Base-by-base conservation (phyloP, 2,888 invertebrate species). In the Harpalus rubripes region DNA sequence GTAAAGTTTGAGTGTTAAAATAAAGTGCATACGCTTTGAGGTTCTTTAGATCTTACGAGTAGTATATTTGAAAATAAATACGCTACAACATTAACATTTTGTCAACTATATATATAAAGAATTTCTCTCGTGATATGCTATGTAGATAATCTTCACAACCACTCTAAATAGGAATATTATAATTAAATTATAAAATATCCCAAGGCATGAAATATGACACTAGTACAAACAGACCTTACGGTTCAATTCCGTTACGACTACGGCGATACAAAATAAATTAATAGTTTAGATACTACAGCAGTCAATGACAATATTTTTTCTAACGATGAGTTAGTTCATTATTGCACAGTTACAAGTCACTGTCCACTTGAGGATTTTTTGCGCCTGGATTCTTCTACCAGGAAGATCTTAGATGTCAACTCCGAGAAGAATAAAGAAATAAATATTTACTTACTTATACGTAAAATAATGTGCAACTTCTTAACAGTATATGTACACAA, bases 281-380 rank as follows among this genome's bases (percentile, higher is more conserved):
- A 61, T 78, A 78, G 39, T 79, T 58, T 79, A 22, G 18, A 59
- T 59, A 12, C 15, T 39, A 78, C 18, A 79, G 80, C 80, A 80
- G 80, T 80, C 41, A 78, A 41, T 76, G 52, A 63, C 68, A 39
- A 68, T 68, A 68, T 68, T 80, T 61, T 80, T 80, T 80, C 16
- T 61, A 80, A 58, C 26, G 56, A 78, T 59, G 56, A 81, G 56
- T 52, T 80, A n/a, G 58, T 80, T 41, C 79, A 83, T 83, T 84
- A 84, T 78, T 76, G 84, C 78, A 84, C 76, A 84, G 84, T 84
- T 61, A 83, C 84, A 52, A 78, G 39, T 72, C 83, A 83, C 83
- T 81, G 81, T 63, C 68, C 83, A 83, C 83, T 61, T 32, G 68
- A 80, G 10, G 61, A 32, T 26, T 61, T 84, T 78, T 83, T 76